Evolutionary conservation across 2,113 vertebrate genomes (phyloP).

Genomic region (Spilogale gracilis): DNA sequence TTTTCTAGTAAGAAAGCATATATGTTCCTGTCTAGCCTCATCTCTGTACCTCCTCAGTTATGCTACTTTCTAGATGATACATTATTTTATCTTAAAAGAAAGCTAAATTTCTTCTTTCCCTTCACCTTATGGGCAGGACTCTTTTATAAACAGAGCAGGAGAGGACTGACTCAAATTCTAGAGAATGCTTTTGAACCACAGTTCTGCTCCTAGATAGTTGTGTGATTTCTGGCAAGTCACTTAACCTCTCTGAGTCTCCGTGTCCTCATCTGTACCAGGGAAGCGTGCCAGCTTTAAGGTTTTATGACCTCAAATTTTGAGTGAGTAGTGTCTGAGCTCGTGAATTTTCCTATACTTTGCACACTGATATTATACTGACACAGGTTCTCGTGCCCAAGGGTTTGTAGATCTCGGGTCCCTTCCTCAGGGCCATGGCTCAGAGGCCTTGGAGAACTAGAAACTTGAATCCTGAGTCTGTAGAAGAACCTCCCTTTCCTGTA

Average conservation of each 20-base stretch:
- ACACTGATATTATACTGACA: background rate
- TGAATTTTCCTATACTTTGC: background rate
- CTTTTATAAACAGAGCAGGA: background rate
- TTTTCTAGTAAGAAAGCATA: background rate
- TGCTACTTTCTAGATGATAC: background rate
- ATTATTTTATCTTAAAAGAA: constrained; percentile 1
- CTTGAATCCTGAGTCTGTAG: background rate
- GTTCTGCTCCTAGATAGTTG: background rate
- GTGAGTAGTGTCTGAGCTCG: background rate
- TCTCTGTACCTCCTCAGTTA: background rate
- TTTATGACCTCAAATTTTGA: background rate
- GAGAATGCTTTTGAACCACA: background rate
- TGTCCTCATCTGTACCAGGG: background rate
- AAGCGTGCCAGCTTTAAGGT: background rate
- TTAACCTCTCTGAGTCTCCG: background rate
- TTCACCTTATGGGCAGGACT: background rate
- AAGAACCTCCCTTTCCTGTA: background rate
- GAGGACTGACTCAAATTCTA: background rate
- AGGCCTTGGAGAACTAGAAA: background rate
- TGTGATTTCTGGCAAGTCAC: background rate
- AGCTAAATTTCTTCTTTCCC: background rate
- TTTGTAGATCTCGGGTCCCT: background rate
- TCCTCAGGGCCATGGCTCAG: background rate
- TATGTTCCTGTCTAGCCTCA: background rate
- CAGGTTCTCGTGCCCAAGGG: background rate